Evolutionary conservation across 2,888 invertebrate genomes (phyloP).

Genomic region (Lycia hirtaria): DNA sequence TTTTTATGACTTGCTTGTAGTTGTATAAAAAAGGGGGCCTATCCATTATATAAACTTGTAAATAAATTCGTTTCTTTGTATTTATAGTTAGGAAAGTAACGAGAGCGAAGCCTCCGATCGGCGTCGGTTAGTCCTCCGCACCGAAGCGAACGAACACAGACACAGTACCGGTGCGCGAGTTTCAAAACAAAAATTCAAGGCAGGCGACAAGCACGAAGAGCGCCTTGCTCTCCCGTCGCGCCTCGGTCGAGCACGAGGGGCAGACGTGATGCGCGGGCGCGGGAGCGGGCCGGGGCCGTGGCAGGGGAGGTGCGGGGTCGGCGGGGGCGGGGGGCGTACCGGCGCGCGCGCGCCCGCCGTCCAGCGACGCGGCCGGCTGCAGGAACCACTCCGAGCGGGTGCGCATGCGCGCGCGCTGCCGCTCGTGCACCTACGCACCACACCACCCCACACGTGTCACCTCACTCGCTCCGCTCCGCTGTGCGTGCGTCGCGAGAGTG

Average conservation of each 20-base stretch:
- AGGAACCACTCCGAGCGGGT: constrained; percentile 99
- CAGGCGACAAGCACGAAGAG: constrained; percentile 84
- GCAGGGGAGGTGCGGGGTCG: constrained; percentile 40
- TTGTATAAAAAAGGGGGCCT: no score
- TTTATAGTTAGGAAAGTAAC: no score
- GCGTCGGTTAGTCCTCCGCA: constrained; percentile 71
- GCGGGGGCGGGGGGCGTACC: constrained; percentile 64
- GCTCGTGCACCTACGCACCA: constrained; percentile 93
- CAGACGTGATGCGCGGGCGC: constrained; percentile 38
- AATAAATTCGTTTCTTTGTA: no score
- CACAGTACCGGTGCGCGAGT: constrained; percentile 78
- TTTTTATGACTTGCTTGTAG: no score
- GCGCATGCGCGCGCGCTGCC: constrained; percentile 98
- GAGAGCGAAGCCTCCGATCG: constrained; percentile 56
- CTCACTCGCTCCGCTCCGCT: neutral
- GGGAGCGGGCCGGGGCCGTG: constrained; percentile 36
- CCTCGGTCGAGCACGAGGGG: constrained; percentile 52
- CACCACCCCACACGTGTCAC: no score
- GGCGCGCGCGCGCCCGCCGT: constrained; percentile 74
- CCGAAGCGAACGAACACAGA: constrained; percentile 75
- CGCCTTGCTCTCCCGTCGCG: constrained; percentile 72
- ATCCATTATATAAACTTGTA: no score
- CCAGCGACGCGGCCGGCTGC: constrained; percentile 87
- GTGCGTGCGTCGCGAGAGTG: no score
- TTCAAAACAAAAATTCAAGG: constrained; percentile 84